These are phyloP conservation scores for Paraplagusia blochii DNA, from an alignment of 2,113 vertebrate species.

Conservation along the genomic window DNA sequence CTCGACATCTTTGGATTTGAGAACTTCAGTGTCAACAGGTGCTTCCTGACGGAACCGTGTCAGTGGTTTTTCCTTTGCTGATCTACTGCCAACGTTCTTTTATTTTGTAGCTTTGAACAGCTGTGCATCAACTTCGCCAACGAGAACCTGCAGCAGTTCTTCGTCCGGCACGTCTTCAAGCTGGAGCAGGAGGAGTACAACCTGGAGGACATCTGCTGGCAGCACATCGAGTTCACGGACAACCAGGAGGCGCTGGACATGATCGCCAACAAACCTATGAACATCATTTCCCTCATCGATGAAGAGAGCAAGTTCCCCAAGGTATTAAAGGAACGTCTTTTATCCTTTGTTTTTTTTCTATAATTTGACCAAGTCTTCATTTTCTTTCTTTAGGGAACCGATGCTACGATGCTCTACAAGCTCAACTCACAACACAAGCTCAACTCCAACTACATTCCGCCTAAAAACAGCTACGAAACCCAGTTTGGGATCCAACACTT, in stretches of 20 bases:
- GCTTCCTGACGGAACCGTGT: not conserved
- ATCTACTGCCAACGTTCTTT: not conserved
- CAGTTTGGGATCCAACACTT: conserved; percentile 98
- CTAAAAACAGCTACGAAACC: conserved; percentile 91
- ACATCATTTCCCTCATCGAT: conserved; percentile 97
- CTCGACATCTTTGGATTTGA: conserved; percentile 98
- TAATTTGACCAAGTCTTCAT: not conserved
- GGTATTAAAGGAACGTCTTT: conserved; percentile 65
- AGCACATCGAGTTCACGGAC: conserved; percentile 98
- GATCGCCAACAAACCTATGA: conserved; percentile 98
- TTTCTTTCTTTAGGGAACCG: conserved; percentile 82
- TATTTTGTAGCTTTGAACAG: conserved; percentile 88
- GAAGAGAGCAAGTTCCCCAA: conserved; percentile 99
- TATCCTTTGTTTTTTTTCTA: not conserved
- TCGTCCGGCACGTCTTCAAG: conserved; percentile 95
- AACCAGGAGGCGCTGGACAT: conserved; percentile 98
- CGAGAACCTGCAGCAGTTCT: conserved; percentile 98
- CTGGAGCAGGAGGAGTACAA: conserved; percentile 99
- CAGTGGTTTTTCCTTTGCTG: not conserved
- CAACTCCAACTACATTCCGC: conserved; percentile 91
- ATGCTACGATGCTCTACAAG: conserved; percentile 93
- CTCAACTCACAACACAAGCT: conserved; percentile 96
- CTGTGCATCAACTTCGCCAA: conserved; percentile 99
- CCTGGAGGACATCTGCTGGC: conserved; percentile 97
- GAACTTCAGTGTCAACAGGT: conserved; percentile 97